These are phyloP conservation scores for Sturnus vulgaris DNA, from an alignment of 2,113 vertebrate genomes.

Conservation along the genomic window DNA sequence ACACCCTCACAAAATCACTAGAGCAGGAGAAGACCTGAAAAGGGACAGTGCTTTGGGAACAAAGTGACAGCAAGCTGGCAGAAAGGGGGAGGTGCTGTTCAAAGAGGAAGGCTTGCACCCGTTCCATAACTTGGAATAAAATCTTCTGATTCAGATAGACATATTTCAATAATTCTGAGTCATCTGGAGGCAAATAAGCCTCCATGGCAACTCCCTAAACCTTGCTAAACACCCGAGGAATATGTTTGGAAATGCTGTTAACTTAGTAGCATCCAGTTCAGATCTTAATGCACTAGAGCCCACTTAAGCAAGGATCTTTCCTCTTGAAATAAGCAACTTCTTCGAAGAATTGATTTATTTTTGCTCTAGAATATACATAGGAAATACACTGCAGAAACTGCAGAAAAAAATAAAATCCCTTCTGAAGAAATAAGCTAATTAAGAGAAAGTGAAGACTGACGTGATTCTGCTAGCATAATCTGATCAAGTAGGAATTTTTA, in stretches of 20 bases:
- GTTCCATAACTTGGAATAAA: constrained; percentile 14
- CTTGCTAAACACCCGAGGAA: background rate
- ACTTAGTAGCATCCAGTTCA: background rate
- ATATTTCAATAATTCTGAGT: constrained; percentile 50
- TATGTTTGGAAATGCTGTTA: background rate
- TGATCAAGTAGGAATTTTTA: background rate
- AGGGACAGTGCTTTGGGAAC: background rate
- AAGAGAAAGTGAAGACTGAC: background rate
- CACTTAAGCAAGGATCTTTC: background rate
- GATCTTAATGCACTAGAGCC: background rate
- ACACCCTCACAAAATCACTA: background rate
- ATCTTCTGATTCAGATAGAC: constrained; percentile 14
- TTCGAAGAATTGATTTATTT: constrained; percentile 24
- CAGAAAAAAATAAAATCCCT: background rate
- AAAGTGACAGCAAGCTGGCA: background rate
- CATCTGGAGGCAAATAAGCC: background rate
- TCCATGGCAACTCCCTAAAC: background rate
- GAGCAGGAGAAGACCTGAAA: background rate
- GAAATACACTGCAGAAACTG: background rate
- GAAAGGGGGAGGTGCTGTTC: background rate
- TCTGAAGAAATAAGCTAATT: background rate
- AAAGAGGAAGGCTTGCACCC: background rate
- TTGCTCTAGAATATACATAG: background rate
- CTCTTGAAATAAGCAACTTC: constrained; percentile 2
- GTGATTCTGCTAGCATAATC: background rate